A percentile compares a stretch with the other conserved stretches of the same genome.
Evolutionary conservation across 2,888 invertebrate genomes (phyloP).

Genomic region (Carpatolechia fugitivella): DNA sequence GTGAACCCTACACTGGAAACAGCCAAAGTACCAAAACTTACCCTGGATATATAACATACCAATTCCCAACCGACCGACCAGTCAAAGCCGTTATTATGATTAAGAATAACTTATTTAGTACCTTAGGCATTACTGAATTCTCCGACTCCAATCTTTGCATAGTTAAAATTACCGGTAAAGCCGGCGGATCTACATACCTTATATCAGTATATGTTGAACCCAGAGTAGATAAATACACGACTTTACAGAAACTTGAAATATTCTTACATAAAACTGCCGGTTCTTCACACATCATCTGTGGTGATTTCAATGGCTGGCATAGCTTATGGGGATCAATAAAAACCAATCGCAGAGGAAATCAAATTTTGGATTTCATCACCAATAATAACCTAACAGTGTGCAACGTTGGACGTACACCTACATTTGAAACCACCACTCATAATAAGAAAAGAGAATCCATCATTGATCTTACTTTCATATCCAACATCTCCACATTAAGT

Average conservation of each 20-base stretch:
- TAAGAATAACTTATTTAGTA: neutral
- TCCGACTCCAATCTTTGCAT: slow-evolving; percentile 16
- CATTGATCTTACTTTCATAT: slow-evolving; percentile 18
- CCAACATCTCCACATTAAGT: neutral
- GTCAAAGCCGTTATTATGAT: slow-evolving; percentile 7
- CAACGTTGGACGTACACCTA: slow-evolving; percentile 15
- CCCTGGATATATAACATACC: neutral
- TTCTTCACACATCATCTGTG: slow-evolving; percentile 18
- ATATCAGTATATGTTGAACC: slow-evolving; percentile 24
- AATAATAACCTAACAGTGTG: slow-evolving; percentile 17
- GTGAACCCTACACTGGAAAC: slow-evolving; percentile 19
- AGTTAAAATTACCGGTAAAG: neutral
- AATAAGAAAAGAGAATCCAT: slow-evolving; percentile 4
- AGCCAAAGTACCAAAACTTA: neutral
- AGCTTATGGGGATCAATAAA: slow-evolving; percentile 21
- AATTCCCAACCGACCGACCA: neutral
- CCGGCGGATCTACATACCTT: neutral
- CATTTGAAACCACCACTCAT: slow-evolving; percentile 19
- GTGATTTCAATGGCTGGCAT: slow-evolving; percentile 32
- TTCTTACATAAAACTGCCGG: slow-evolving; percentile 1
- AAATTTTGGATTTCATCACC: neutral
- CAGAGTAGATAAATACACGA: neutral
- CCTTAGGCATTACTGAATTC: slow-evolving; percentile 11
- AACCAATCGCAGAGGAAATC: slow-evolving; percentile 19
- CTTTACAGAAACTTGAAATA: slow-evolving; percentile 10